Conservation (phyloP, 2,888 invertebrate species). For the Dendrolimus pini region DNA sequence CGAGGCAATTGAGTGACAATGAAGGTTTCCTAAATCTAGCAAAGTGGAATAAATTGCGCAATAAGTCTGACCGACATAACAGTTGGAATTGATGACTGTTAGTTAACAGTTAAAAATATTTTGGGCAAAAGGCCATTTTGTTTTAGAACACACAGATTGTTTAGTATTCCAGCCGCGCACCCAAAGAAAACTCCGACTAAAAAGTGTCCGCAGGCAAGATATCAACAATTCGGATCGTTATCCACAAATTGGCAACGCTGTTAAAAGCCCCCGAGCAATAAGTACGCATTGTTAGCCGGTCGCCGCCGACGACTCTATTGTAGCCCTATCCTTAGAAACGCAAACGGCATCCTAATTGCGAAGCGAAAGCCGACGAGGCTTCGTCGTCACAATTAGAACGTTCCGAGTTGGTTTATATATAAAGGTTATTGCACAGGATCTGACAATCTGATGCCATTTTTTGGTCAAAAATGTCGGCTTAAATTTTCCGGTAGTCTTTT, state of each 20-base stretch:
- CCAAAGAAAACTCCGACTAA: not conserved
- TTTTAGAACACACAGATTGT: not conserved
- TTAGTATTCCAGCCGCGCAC: not conserved
- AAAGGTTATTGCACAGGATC: not conserved
- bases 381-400: not conserved
- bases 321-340: slow-evolving; percentile 26
- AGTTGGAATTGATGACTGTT: too few relatives aligned
- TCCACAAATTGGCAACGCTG: slow-evolving; percentile 4
- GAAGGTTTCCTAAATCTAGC: too few relatives aligned
- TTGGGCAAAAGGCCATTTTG: too few relatives aligned
- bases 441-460: not conserved
- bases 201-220: not conserved
- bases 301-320: slow-evolving; percentile 16
- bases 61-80: too few relatives aligned
- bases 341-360: slow-evolving; percentile 17
- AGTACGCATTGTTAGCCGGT: not conserved
- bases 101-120: too few relatives aligned
- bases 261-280: slow-evolving; percentile 3
- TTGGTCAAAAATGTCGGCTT: not conserved
- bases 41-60: too few relatives aligned
- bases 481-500: not conserved
- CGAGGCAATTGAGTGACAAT: too few relatives aligned
- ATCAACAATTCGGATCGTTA: slow-evolving; percentile 1
- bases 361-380: slow-evolving; percentile 1
- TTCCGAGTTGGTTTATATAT: not conserved